Percentiles rank a stretch among this genome's conserved stretches.
These are phyloP conservation scores for Calonectris borealis DNA, from an alignment of 2,113 vertebrate genomes.

Conservation along the genomic window DNA sequence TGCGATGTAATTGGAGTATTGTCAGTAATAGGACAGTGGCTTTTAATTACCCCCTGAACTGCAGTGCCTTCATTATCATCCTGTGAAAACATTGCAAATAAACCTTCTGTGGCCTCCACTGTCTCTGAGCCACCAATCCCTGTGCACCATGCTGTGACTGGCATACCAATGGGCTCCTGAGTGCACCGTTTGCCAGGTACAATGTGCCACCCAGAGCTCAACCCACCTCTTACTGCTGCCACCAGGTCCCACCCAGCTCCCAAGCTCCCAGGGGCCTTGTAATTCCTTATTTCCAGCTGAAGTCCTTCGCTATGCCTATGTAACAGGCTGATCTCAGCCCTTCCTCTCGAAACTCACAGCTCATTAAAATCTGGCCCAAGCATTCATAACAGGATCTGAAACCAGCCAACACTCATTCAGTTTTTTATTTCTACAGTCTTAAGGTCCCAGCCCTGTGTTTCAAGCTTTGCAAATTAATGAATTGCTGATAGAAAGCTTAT, in stretches of 20 bases:
- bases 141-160: background rate
- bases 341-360: background rate
- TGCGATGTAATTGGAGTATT: background rate
- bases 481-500: background rate
- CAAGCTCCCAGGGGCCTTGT: background rate
- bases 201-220: background rate
- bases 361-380: background rate
- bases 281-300: background rate
- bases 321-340: background rate
- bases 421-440: background rate
- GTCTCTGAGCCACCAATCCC: background rate
- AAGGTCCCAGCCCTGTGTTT: background rate
- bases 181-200: background rate
- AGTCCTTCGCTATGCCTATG: background rate
- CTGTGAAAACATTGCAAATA: background rate
- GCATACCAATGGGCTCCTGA: background rate
- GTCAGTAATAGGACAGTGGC: background rate
- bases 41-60: constrained; percentile 11
- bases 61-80: background rate
- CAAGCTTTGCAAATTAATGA: background rate
- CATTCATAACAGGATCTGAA: background rate
- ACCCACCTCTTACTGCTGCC: background rate
- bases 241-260: background rate
- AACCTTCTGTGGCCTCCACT: background rate
- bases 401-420: background rate